Base-by-base conservation (phyloP, 2,888 invertebrate genomes). In the Dryococelus australis region DNA sequence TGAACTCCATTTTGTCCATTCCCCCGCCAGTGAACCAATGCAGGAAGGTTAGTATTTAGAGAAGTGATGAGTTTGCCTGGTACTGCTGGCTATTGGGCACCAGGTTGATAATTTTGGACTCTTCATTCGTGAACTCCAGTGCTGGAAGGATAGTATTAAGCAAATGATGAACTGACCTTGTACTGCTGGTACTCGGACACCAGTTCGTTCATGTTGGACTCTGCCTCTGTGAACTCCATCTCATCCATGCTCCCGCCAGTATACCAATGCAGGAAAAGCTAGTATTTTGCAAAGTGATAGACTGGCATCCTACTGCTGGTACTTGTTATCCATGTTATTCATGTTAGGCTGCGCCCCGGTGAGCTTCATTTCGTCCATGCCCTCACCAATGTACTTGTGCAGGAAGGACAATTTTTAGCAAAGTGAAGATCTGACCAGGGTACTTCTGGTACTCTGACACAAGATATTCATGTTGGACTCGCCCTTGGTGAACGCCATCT, bases 281-380 rank as follows among this genome's bases (percentile, higher is more conserved):
- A 81, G 35, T 87, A 87, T 16, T 87, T 35, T 3, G 35, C 35
- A 4, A 35, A 35, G 35, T 35, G 35, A 51, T 20, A 1, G 8
- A 6, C 13, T 51, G 2, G 8, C 51, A 3, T 51, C 4, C 4
- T 51, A 20, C 20, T 83, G 16, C 28, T 16, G 35, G 83, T 83
- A 83, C 83, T 83, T 28, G 5, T 1, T 0, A 1, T 28, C 43
- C 26, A 83, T 9, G 28, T 28, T 9, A 28, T 83, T 83, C 83
- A 83, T 83, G 83, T 83, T 83, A 28, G 10, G 5, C 90, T 99
- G 98, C 0, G 99, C 98, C 92, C 99, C 98, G 87, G 97, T 98
- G 93, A 98, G 98, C 93, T 99, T 98, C 97, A 98, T 97, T 93
- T 98, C 98, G 93, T 98, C 98, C 98, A 98, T 98, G 89, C 98